Evolutionary conservation across 2,113 vertebrate genomes (phyloP), one percentile per base, ranked within the genome.

Genomic region (Ovis canadensis): DNA sequence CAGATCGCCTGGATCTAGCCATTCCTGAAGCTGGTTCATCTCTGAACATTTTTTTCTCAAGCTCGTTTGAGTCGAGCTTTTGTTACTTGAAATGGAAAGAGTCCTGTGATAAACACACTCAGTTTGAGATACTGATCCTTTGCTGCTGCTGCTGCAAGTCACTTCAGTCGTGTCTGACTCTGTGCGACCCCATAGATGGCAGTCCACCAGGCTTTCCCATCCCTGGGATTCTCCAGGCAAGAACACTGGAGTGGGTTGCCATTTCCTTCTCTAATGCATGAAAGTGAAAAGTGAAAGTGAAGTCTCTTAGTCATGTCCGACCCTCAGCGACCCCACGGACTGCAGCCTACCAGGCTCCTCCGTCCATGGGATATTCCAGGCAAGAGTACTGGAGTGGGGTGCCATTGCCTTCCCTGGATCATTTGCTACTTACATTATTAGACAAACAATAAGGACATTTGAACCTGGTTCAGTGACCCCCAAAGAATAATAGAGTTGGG

Each of bases 121-220:
- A 19, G 16, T 4, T 57, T 33, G 52, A 29, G 64, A 60, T n/a
- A 4, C 31, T 23, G 64, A 15, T 40, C 40, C n/a, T 78, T n/a
- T 52, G 15, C 10, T 25, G 59, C 50, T 52, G 52, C 52, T 27
- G 54, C 7, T 21, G 54, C 54, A 27, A 11, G 10, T 62, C 60
- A 3, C 60, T 62, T 31, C 29, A 62, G 60, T 62, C 13, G 0
- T 31, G 60, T 62, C 6, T 6, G 13, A 62, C 60, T 62, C 60
- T 62, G 29, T 62, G 60, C 0, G 0, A 62, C 60, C 29, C 6
- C 29, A 7, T 3, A 31, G 29, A 62, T 0, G 0, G 60, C 29
- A 62, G 60, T 13, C 13, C 13, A 31, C 12, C 59, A 62, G 59
- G 59, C 29, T 62, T 6, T 29, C 13, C 29, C 2, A 0, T 31